phyloP scores from a whole-genome alignment of 2,888 invertebrate genomes.

The Tribolium freemani region DNA sequence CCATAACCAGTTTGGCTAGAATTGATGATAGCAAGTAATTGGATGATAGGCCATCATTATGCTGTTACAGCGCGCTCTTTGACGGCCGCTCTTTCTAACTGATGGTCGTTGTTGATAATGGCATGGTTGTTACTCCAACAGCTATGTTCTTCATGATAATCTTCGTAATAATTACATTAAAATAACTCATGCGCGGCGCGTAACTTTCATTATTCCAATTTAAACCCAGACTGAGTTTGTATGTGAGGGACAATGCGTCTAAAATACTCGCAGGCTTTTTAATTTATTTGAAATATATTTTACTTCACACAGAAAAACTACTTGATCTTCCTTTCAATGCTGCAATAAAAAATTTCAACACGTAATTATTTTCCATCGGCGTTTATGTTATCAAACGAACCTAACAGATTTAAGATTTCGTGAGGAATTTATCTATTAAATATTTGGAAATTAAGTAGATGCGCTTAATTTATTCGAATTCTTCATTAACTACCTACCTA shows the following conservation, averaged over 20 bases:
- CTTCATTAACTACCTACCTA: not conserved
- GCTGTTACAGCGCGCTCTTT: constrained; percentile 63
- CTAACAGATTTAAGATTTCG: constrained; percentile 26
- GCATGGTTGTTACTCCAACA: constrained; percentile 59
- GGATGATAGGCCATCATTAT: constrained; percentile 65
- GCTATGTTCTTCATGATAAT: constrained; percentile 56
- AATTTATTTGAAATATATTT: constrained; percentile 3
- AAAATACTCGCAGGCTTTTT: not conserved
- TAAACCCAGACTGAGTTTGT: not conserved
- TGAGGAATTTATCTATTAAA: constrained; percentile 29
- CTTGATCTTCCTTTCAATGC: constrained; percentile 23
- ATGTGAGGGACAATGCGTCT: not conserved
- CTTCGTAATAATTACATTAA: constrained; percentile 50
- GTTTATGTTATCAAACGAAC: constrained; percentile 27
- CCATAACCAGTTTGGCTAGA: constrained; percentile 62
- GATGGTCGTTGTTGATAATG: constrained; percentile 63
- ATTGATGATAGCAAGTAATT: constrained; percentile 66
- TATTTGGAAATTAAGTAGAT: constrained; percentile 16
- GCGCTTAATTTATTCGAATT: not conserved
- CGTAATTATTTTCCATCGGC: constrained; percentile 20
- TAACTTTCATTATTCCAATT: not conserved
- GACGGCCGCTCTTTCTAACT: constrained; percentile 61
- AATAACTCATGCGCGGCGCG: constrained; percentile 36
- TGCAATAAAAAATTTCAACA: constrained; percentile 34
- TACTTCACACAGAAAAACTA: constrained; percentile 19